Percentiles rank a stretch among this genome's conserved stretches.
phyloP scores from a whole-genome alignment of 2,888 invertebrate genomes.

The Chrysolina americana region DNA sequence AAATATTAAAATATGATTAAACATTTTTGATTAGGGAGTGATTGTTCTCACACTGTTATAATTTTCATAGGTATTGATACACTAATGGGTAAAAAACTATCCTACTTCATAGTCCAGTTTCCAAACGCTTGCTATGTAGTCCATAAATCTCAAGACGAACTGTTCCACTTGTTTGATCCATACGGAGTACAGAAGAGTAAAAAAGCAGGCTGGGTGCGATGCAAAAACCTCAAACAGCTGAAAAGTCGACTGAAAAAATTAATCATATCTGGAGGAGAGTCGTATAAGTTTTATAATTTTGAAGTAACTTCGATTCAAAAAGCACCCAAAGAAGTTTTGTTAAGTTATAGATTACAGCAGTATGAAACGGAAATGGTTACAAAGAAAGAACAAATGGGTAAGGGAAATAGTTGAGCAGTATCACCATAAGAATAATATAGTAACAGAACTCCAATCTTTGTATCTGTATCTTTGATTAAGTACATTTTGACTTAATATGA shows the following conservation, averaged over 20 bases:
- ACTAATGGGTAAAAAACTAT: slow-evolving; percentile 66
- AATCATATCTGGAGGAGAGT: slow-evolving; percentile 56
- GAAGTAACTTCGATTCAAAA: slow-evolving; percentile 73
- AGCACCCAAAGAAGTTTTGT: slow-evolving; percentile 71
- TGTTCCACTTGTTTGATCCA: slow-evolving; percentile 77
- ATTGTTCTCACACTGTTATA: no score
- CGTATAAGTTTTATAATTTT: slow-evolving; percentile 73
- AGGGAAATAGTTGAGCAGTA: background rate
- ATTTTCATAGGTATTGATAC: slow-evolving; percentile 60
- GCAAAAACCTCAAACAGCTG: slow-evolving; percentile 66
- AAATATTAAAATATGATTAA: no score
- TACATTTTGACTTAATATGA: no score
- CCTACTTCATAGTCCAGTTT: slow-evolving; percentile 75
- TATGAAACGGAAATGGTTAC: slow-evolving; percentile 65
- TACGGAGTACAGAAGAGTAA: slow-evolving; percentile 64
- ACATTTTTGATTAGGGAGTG: no score
- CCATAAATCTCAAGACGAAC: slow-evolving; percentile 71
- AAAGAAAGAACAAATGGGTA: slow-evolving; percentile 65
- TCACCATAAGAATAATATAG: no score
- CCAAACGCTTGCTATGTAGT: slow-evolving; percentile 74
- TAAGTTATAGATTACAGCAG: slow-evolving; percentile 69
- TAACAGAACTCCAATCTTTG: no score
- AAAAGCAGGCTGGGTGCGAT: slow-evolving; percentile 71
- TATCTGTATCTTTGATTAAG: no score
- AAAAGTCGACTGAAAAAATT: slow-evolving; percentile 45